phyloP scores from a whole-genome alignment of 2,113 vertebrate species.

The Crypturellus undulatus region DNA sequence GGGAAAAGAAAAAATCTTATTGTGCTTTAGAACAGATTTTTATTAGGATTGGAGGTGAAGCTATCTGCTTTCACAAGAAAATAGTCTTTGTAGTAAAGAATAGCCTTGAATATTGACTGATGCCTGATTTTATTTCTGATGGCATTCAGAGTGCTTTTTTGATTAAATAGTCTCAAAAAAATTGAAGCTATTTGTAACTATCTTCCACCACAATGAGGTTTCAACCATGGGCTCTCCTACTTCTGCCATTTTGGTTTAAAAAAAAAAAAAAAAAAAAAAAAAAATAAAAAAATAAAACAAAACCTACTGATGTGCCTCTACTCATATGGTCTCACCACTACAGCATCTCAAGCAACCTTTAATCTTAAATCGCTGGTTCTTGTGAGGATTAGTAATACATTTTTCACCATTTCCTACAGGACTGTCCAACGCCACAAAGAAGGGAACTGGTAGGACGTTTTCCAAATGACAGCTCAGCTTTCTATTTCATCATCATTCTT shows the following conservation, averaged over 20 bases:
- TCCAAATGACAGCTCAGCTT: not conserved
- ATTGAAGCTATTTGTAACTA: not conserved
- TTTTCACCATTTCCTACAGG: not conserved
- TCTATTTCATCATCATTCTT: not conserved
- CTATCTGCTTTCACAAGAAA: not conserved
- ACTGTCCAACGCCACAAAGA: not conserved
- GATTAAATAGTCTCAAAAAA: not conserved
- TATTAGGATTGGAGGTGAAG: not conserved
- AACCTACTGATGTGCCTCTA: not conserved
- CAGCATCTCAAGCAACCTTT: not conserved
- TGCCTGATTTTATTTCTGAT: not conserved
- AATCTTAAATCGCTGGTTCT: not conserved
- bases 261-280: not conserved
- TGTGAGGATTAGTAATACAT: not conserved
- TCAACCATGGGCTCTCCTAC: not conserved
- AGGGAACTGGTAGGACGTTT: not conserved
- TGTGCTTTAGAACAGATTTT: not conserved
- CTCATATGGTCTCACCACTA: not conserved
- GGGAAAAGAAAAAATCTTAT: not conserved
- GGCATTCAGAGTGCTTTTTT: not conserved
- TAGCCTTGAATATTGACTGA: not conserved
- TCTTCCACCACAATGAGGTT: not conserved
- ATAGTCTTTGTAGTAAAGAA: not conserved
- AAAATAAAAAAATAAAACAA: not conserved
- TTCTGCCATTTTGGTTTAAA: not conserved